Base-by-base conservation (phyloP, 1,140 invertebrate species). In the Apocrypta bakeri region DNA sequence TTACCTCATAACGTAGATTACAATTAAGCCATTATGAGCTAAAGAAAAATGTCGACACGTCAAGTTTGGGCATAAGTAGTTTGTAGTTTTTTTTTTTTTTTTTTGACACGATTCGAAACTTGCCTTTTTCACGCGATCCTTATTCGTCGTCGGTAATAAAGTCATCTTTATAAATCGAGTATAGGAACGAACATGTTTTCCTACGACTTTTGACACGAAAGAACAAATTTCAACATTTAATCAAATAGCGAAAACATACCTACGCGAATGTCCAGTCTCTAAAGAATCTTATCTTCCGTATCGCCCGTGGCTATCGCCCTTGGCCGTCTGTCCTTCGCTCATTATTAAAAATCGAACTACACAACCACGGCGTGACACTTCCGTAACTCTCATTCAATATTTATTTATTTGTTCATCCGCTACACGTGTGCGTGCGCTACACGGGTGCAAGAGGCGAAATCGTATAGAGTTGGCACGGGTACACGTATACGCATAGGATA, bases 361-460 rank as follows among this genome's bases (percentile, higher is more conserved):
- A 12, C 64, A 63, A 83, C 33, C 2, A 37, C 33, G 9, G 73
- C 74, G 80, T 71, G 48, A 84, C 82, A 84, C 84, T 79, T 84
- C 78, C 64, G 71, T 17, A 29, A 1, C 25, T n/a, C n/a, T n/a
- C n/a, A n/a, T n/a, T n/a, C n/a, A n/a, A n/a, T 11, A 83, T 85
- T 83, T 83, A 86, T 84, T 87, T 87, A 69, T 83, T 75, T 85
- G 85, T 66, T 37, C 9, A 37, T 37, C 75, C 40, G 31, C 74
- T n/a, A 21, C 71, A 42, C 17, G 31, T 29, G 29, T 21, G 4
- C 21, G 63, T 7, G 24, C 21, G 24, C 17, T 2, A 1, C 25
- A 27, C 6, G 27, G 4, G 31, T 42, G 27, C 66, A 33, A 25
- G 66, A 25, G 66, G 56, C 68, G 71, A 79, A 79, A 71, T 61